Evolutionary conservation across 2,888 invertebrate genomes (phyloP).

Genomic region (Galerucella pusilla): DNA sequence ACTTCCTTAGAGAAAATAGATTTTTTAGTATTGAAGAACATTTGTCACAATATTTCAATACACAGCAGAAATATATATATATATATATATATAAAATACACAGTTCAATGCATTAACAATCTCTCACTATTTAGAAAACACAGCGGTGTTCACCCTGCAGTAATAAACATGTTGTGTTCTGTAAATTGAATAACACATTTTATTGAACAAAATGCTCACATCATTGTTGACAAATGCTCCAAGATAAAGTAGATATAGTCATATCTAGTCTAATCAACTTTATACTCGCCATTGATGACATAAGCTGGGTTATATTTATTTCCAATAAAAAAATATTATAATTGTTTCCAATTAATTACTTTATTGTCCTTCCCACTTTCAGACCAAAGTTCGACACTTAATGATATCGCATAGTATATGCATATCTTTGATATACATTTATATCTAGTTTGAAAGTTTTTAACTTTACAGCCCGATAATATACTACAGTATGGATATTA

Average conservation of each 20-base stretch:
- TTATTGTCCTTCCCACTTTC: neutral
- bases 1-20: neutral
- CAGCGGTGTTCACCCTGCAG: neutral
- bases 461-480: too few species aligned
- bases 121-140: neutral
- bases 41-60: neutral
- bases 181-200: too few species aligned
- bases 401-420: too few species aligned
- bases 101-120: neutral
- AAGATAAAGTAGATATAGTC: neutral
- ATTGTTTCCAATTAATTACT: constrained; percentile 5
- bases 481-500: too few species aligned
- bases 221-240: neutral
- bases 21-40: neutral
- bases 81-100: neutral
- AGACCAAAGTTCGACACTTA: too few species aligned
- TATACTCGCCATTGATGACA: constrained; percentile 10
- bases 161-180: neutral
- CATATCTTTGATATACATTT: too few species aligned
- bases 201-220: too few species aligned
- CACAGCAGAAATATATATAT: neutral
- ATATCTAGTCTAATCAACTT: constrained; percentile 11
- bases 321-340: neutral
- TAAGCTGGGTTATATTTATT: constrained; percentile 22
- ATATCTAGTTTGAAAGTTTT: too few species aligned